Percentiles rank a stretch among this genome's conserved stretches.
Conservation (phyloP, 92 coral and sea anemone species). For the Palythoa grandiflora region DNA sequence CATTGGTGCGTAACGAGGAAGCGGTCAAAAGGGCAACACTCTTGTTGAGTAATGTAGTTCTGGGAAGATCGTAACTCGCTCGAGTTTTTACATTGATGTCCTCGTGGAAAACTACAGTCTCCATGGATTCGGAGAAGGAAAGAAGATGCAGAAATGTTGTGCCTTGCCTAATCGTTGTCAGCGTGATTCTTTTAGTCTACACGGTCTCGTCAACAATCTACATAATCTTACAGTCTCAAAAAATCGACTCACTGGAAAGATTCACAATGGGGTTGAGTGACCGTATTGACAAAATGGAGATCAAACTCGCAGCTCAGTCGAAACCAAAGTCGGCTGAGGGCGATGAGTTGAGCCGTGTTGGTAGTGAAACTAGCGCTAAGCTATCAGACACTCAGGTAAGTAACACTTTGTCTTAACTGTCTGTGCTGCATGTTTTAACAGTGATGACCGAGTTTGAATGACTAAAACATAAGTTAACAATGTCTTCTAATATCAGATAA, state of each 20-base stretch:
- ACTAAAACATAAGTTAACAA: background rate
- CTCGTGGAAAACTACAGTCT: constrained; percentile 22
- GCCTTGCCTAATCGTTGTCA: constrained; percentile 36
- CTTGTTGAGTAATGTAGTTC: constrained; percentile 5
- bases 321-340: constrained; percentile 38
- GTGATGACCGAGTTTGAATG: background rate
- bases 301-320: constrained; percentile 68
- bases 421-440: background rate
- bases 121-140: constrained; percentile 31
- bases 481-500: background rate
- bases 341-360: background rate
- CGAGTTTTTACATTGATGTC: constrained; percentile 10
- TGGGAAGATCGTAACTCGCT: constrained; percentile 2
- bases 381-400: constrained; percentile 12
- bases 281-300: constrained; percentile 68
- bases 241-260: constrained; percentile 74
- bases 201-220: constrained; percentile 36
- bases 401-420: background rate
- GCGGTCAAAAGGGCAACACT: constrained; percentile 15
- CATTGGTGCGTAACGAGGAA: constrained; percentile 8
- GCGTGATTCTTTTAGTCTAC: constrained; percentile 19
- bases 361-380: background rate
- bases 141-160: constrained; percentile 21
- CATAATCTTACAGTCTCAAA: constrained; percentile 66
- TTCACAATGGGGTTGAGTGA: constrained; percentile 56